Evolutionary conservation across 2,797 vertebrate species (phyloP).

Genomic region (Chelonia mydas): DNA sequence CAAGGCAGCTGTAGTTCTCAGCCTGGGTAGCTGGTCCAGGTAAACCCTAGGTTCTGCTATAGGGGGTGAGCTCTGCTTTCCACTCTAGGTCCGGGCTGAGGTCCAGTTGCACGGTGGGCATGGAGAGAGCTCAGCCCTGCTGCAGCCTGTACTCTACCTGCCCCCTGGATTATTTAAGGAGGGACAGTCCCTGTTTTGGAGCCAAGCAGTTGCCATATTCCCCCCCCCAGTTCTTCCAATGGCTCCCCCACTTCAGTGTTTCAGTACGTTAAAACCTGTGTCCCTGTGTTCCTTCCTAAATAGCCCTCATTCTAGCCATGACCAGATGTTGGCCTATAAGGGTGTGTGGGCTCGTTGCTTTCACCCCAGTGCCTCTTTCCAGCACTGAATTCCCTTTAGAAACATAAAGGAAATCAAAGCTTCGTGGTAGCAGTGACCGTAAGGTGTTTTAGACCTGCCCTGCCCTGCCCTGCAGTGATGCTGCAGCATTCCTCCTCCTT

Average conservation of each 20-base stretch:
- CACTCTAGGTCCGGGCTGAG: neutral
- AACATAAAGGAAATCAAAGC: neutral
- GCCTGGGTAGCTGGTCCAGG: neutral
- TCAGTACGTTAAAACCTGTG: neutral
- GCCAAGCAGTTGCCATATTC: accelerated
- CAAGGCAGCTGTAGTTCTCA: neutral
- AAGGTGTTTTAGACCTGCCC: neutral
- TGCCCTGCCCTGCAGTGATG: neutral
- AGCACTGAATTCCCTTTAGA: neutral
- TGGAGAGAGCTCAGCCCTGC: neutral
- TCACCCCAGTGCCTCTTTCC: neutral
- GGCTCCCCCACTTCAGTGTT: neutral
- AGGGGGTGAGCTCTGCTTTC: neutral
- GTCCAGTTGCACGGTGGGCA: neutral
- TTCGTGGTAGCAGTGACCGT: neutral
- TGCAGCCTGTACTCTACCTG: neutral
- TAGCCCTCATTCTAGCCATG: neutral
- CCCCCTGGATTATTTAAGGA: neutral
- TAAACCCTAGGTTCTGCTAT: neutral
- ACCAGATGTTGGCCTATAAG: neutral
- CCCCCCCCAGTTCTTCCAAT: neutral
- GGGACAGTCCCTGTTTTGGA: neutral
- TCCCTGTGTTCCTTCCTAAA: neutral
- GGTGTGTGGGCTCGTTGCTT: neutral
- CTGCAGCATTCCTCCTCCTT: neutral